Evolutionary conservation across 2,113 vertebrate species (phyloP).

Genomic region (Calonectris borealis): DNA sequence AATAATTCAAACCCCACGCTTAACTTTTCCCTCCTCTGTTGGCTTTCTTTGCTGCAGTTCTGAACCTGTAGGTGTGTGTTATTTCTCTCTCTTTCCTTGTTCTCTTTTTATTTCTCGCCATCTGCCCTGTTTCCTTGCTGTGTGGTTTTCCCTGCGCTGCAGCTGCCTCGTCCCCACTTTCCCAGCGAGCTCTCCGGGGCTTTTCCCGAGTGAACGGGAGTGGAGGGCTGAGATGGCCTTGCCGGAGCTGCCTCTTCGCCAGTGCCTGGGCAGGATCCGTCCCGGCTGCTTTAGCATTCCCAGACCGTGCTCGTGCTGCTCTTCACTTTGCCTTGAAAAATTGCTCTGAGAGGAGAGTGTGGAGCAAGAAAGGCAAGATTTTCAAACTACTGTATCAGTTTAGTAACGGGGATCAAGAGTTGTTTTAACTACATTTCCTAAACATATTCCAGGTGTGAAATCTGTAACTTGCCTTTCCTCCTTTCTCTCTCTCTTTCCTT

Average conservation of each 20-base stretch:
- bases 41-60: neutral
- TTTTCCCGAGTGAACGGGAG: neutral
- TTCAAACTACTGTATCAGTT: neutral
- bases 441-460: conserved; percentile 46
- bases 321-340: neutral
- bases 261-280: neutral
- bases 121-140: neutral
- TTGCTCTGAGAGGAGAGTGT: accelerated
- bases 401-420: conserved; percentile 2
- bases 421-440: conserved; percentile 31
- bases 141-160: neutral
- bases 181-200: neutral
- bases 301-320: neutral
- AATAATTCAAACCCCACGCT: neutral
- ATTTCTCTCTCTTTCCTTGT: neutral
- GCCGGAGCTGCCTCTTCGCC: neutral
- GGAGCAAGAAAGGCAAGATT: neutral
- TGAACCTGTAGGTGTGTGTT: neutral
- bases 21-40: neutral
- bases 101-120: neutral
- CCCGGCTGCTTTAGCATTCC: neutral
- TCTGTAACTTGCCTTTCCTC: neutral
- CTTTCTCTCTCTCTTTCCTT: neutral
- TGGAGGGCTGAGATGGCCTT: neutral
- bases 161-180: neutral